Percentiles rank a stretch among this genome's conserved stretches.
Evolutionary conservation across 1,140 invertebrate genomes (phyloP).

Genomic region (Atta cephalotes): DNA sequence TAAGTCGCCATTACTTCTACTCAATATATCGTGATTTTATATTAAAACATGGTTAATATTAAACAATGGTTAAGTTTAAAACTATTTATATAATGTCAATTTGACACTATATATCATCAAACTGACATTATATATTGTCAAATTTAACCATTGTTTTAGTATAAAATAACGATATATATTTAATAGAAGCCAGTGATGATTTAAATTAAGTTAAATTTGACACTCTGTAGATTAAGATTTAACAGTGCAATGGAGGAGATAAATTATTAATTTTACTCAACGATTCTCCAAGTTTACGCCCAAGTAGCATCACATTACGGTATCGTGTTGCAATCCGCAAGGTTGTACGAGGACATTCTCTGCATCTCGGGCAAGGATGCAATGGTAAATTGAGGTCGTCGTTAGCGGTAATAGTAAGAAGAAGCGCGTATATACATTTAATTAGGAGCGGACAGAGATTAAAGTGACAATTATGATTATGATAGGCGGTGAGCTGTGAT

Average conservation of each 20-base stretch:
- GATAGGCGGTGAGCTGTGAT: background rate
- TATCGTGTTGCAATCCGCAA: conserved; percentile 29
- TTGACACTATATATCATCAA: too few relatives aligned
- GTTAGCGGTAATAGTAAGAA: conserved; percentile 41
- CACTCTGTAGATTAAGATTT: too few relatives aligned
- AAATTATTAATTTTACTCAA: background rate
- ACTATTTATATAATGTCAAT: too few relatives aligned
- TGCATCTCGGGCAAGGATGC: conserved; percentile 29
- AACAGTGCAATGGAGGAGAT: background rate
- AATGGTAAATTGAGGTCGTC: conserved; percentile 34
- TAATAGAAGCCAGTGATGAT: too few relatives aligned
- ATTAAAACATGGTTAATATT: too few relatives aligned
- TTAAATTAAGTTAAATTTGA: too few relatives aligned
- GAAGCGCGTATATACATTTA: conserved; percentile 32
- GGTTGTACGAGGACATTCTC: background rate
- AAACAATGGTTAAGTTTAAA: too few relatives aligned
- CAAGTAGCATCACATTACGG: conserved; percentile 23
- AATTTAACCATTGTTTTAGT: too few relatives aligned
- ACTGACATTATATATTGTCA: too few relatives aligned
- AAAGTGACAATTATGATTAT: conserved; percentile 32
- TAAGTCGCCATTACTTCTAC: too few relatives aligned
- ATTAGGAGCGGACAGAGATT: conserved; percentile 43
- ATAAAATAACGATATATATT: too few relatives aligned
- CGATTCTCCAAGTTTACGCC: background rate
- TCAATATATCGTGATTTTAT: too few relatives aligned